Percentiles rank a stretch among this genome's conserved stretches.
Evolutionary conservation across 1,140 invertebrate genomes (phyloP).

Genomic region (Anadara kagoshimensis): DNA sequence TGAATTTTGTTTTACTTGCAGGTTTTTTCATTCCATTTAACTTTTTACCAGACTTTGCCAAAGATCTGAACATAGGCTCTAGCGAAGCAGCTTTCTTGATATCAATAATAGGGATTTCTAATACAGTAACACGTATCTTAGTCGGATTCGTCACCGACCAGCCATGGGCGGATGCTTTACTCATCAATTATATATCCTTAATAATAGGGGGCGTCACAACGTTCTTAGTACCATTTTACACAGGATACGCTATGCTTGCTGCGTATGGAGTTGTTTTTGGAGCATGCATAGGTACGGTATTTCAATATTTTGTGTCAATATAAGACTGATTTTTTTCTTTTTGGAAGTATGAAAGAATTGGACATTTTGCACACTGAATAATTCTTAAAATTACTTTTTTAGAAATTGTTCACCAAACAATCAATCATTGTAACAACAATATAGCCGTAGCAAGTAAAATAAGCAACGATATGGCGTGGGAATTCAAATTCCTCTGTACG

Average conservation of each 20-base stretch:
- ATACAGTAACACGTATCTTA: constrained; percentile 77
- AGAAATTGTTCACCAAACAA: too few species aligned
- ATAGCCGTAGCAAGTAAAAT: too few species aligned
- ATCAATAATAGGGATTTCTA: constrained; percentile 87
- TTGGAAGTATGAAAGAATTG: too few species aligned
- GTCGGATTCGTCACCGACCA: constrained; percentile 77
- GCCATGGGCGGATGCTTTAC: constrained; percentile 84
- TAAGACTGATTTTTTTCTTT: too few species aligned
- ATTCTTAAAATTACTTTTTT: too few species aligned
- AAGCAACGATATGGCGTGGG: too few species aligned
- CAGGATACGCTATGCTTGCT: constrained; percentile 85
- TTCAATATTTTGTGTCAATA: too few species aligned
- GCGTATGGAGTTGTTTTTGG: constrained; percentile 92
- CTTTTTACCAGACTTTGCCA: constrained; percentile 75
- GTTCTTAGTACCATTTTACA: constrained; percentile 85
- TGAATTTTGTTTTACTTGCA: constrained; percentile 37
- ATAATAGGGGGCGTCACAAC: constrained; percentile 80
- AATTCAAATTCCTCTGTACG: too few species aligned
- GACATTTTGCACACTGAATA: too few species aligned
- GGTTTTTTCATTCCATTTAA: constrained; percentile 96
- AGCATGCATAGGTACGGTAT: constrained; percentile 91
- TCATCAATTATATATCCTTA: constrained; percentile 93
- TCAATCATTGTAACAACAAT: too few species aligned
- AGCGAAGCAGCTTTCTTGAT: constrained; percentile 82
- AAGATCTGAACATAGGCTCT: constrained; percentile 53